These are phyloP conservation scores for Yponomeuta cagnagella DNA, from an alignment of 2,888 invertebrate genomes.

Conservation along the genomic window DNA sequence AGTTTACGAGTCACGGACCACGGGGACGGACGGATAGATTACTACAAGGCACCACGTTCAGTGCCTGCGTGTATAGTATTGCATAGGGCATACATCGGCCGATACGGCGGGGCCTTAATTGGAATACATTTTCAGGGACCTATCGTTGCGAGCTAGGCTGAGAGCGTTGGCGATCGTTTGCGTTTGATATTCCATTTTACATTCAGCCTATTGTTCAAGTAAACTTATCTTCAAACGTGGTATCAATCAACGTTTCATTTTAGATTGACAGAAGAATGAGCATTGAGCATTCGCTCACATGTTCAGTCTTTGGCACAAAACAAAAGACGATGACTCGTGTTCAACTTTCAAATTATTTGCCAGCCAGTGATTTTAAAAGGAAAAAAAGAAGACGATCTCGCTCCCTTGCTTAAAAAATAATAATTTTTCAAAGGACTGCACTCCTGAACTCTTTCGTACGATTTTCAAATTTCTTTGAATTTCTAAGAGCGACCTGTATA, in stretches of 20 bases:
- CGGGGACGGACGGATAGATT: conserved; percentile 40
- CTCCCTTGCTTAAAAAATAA: background rate
- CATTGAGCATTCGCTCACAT: background rate
- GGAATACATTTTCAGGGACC: conserved; percentile 25
- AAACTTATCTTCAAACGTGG: too few relatives aligned
- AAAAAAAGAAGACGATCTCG: background rate
- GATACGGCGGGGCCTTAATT: conserved; percentile 24
- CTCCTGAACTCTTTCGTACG: too few relatives aligned
- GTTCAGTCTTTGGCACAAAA: background rate
- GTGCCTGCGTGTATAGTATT: conserved; percentile 11
- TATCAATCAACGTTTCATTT: background rate
- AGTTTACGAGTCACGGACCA: conserved; percentile 24
- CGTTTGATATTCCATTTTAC: background rate
- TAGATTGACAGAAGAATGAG: background rate
- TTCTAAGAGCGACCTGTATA: too few relatives aligned
- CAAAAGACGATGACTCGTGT: background rate
- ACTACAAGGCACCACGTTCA: background rate
- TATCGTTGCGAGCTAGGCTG: background rate
- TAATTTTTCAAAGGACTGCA: too few relatives aligned
- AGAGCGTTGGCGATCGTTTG: background rate
- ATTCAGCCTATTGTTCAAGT: background rate
- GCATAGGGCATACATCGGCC: conserved; percentile 18
- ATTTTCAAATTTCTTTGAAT: too few relatives aligned
- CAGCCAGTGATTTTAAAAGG: background rate
- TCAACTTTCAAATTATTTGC: background rate